Evolutionary conservation across 2,888 invertebrate species (phyloP), one percentile per base, ranked within the genome.

Genomic region (Agapetus fuscipes): DNA sequence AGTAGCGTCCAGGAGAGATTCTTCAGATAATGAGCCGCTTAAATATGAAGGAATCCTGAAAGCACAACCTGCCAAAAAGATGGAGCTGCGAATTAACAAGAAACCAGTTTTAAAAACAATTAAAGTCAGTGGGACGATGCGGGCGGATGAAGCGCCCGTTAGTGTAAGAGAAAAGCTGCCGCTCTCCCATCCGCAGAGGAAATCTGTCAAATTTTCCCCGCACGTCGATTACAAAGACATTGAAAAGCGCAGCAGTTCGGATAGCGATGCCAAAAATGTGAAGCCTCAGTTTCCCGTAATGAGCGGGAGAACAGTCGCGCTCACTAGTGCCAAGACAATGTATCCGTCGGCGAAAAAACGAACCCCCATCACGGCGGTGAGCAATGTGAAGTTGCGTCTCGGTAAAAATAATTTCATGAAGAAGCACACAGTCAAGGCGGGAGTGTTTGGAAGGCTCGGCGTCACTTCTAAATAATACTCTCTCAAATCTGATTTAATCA

Each of bases 41-140:
- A 64, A 66, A 50, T 69, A 70, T 46, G 66, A 66, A 48, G 69
- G 69, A 2, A 67, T 70, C 10, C 52, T 69, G 7, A 69, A 69
- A 53, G 53, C 52, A 12, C 10, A n/a, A 7, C 42, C 53, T 0
- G 43, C 58, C 0, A 61, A 62, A 34, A 66, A 48, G 27, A 17
- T 45, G 33, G 49, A n/a, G n/a, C n/a, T n/a, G n/a, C n/a, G n/a
- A n/a, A n/a, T n/a, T n/a, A n/a, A n/a, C n/a, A n/a, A n/a, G n/a
- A n/a, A n/a, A n/a, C n/a, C n/a, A n/a, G n/a, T n/a, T n/a, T 48
- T 56, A 0, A 57, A 67, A 29, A 62, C 59, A 64, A 17, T 60
- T 61, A 2, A 52, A 61, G 37, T 33, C 26, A 11, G 31, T 26
- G 56, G 57, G 17, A 67, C 67, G 0, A 70, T 70, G 70, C 54